Evolutionary conservation across 1,140 invertebrate species (phyloP).

Genomic region (Varroa destructor): DNA sequence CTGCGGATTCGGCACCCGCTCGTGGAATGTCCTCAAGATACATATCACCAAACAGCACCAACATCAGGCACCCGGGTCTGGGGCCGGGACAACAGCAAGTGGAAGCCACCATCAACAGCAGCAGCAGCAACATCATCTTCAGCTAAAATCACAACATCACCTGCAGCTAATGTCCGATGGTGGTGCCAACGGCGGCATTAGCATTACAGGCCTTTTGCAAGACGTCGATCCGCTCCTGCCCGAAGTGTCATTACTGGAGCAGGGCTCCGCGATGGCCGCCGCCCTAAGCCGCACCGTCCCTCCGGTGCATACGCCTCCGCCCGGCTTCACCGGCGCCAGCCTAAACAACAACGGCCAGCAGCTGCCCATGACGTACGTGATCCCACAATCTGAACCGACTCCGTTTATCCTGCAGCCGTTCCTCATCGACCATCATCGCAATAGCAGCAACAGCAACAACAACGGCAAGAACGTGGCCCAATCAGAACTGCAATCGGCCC

Average conservation of each 20-base stretch:
- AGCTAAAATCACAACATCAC: conserved; percentile 37
- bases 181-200: conserved; percentile 34
- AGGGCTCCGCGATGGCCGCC: conserved; percentile 14
- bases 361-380: conserved; percentile 38
- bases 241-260: conserved; percentile 31
- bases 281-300: conserved; percentile 19
- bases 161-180: conserved; percentile 36
- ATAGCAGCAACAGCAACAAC: conserved; percentile 30
- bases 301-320: conserved; percentile 16
- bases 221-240: conserved; percentile 35
- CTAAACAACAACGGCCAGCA: conserved; percentile 32
- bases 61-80: conserved; percentile 21
- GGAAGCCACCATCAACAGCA: conserved; percentile 27
- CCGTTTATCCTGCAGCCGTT: conserved; percentile 68
- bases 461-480: conserved; percentile 30
- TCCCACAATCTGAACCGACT: conserved; percentile 38
- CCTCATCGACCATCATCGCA: conserved; percentile 52
- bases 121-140: conserved; percentile 30
- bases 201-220: conserved; percentile 32
- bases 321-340: conserved; percentile 26
- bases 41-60: conserved; percentile 46
- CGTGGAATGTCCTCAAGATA: conserved; percentile 50
- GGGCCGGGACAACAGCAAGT: background rate
- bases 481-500: background rate
- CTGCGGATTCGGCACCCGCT: conserved; percentile 51